These are phyloP conservation scores for Phalacrocorax pelagicus DNA, from an alignment of 2,113 vertebrate species.

Conservation along the genomic window DNA sequence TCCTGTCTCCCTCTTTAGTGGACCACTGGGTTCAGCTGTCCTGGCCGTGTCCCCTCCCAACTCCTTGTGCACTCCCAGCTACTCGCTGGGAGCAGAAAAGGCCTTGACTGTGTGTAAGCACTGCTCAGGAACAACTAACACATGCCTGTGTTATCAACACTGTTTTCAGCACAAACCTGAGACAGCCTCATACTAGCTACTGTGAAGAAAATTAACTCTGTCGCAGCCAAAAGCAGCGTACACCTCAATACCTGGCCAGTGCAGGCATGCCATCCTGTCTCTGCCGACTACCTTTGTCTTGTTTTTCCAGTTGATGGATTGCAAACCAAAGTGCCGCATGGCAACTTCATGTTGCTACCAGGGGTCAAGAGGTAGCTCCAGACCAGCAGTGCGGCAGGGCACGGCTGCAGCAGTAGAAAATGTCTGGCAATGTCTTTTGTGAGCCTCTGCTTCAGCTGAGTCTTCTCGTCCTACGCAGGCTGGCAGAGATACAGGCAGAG, in stretches of 20 bases:
- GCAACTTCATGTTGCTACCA: neutral
- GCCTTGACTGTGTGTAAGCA: too few species aligned
- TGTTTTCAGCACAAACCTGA: too few species aligned
- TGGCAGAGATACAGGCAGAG: neutral
- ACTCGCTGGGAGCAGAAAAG: too few species aligned
- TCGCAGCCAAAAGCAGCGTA: too few species aligned
- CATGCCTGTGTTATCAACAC: too few species aligned
- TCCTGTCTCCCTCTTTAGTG: neutral
- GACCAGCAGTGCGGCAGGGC: neutral
- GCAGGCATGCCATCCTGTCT: neutral
- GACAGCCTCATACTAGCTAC: too few species aligned
- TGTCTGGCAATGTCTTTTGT: neutral
- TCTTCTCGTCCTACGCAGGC: neutral
- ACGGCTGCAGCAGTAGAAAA: neutral
- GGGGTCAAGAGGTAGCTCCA: neutral
- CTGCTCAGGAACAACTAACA: too few species aligned
- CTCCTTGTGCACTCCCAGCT: too few species aligned
- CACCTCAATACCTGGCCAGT: neutral
- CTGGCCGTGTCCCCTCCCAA: too few species aligned
- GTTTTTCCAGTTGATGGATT: neutral
- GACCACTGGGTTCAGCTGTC: neutral
- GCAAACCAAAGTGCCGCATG: neutral
- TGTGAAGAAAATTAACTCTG: too few species aligned
- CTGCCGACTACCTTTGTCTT: neutral
- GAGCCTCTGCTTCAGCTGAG: neutral